Base-by-base conservation (phyloP, 2,888 invertebrate species). In the Mythimna ferrago region DNA sequence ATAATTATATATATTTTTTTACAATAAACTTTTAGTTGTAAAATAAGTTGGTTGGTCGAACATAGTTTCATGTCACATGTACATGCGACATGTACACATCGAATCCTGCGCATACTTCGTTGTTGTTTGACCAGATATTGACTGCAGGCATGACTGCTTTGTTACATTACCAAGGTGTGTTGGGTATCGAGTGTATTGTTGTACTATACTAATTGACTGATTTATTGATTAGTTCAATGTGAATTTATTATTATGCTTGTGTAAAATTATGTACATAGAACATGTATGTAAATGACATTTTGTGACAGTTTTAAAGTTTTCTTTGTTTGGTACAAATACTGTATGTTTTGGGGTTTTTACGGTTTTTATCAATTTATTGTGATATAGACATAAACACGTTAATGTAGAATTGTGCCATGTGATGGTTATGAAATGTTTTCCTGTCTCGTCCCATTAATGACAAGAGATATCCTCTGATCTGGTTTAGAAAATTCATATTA, bases 131-230 rank as follows among this genome's bases (percentile, higher is more conserved):
- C 51, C 66, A 60, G 58, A 68, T 72, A 60, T 53, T 60, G 48
- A 77, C 67, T 77, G 73, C 71, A 78, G 66, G 65, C 69, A 66
- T 63, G 58, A 72, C 66, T 67, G 62, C 75, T 66, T 66, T 76
- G 72, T 78, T 76, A 79, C 73, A 80, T 75, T 71, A 64, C 68
- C 26, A 56, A 69, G 68, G 69, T 78, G 72, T 83, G 76, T 77
- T 65, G 69, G 73, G 56, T 85, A 80, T 80, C 63, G 62, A 79
- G 81, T 78, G 74, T 86, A 78, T 87, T 88, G 84, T 90, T 90
- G 89, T 92, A 92, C 90, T 91, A 90, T 88, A 92, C 87, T 91
- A 90, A 91, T 92, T 92, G 94, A 94, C 94, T 94, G 94, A 94
- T 90, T 91, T 91, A 89, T 92, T 89, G 88, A 89, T 92, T 93